phyloP scores from a whole-genome alignment of 1,140 invertebrate species.

The Meloidogyne hapla region DNA sequence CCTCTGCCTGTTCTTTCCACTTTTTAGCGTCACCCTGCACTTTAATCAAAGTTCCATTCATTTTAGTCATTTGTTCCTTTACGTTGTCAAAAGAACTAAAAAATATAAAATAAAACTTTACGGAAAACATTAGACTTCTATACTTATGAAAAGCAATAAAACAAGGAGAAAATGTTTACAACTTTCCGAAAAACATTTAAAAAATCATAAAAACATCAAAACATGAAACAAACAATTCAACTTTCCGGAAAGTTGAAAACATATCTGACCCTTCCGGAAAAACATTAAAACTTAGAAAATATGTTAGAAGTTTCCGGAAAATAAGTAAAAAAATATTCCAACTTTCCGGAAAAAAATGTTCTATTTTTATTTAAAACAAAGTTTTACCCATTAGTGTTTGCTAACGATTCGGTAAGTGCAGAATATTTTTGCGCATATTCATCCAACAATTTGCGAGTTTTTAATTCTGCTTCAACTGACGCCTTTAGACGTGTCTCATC shows the following conservation, averaged over 20 bases:
- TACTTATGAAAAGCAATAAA: too few species aligned
- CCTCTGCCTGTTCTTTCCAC: constrained; percentile 36
- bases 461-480: constrained; percentile 43
- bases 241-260: too few species aligned
- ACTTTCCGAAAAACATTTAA: too few species aligned
- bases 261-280: too few species aligned
- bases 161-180: too few species aligned
- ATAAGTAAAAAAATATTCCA: neutral
- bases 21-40: constrained; percentile 41
- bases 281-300: too few species aligned
- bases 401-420: constrained; percentile 33
- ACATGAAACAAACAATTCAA: too few species aligned
- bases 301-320: neutral
- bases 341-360: neutral
- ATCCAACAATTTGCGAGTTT: constrained; percentile 40
- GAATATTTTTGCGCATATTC: constrained; percentile 41
- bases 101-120: neutral
- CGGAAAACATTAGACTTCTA: too few species aligned
- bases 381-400: constrained; percentile 35
- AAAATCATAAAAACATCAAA: too few species aligned
- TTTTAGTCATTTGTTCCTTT: constrained; percentile 49
- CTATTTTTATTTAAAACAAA: too few species aligned
- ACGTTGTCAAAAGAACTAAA: constrained; percentile 42
- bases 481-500: constrained; percentile 42
- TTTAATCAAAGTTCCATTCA: constrained; percentile 49